phyloP scores from a whole-genome alignment of 2,888 invertebrate genomes.

The Julus scanicus region DNA sequence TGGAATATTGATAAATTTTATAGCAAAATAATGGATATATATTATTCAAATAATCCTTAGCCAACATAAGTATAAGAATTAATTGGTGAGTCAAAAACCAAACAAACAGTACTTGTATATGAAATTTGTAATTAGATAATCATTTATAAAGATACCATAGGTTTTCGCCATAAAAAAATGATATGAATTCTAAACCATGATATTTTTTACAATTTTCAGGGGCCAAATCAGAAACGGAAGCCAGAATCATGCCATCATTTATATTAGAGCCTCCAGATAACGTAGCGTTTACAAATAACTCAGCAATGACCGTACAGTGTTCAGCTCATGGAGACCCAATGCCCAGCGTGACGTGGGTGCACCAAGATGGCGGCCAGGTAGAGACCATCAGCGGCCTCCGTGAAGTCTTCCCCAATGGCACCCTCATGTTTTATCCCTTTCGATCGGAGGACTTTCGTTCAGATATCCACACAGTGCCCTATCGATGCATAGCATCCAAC shows the following conservation, averaged over 20 bases:
- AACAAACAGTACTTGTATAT: no score
- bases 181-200: background rate
- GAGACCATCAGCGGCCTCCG: conserved; percentile 89
- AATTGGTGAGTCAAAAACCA: no score
- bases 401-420: conserved; percentile 72
- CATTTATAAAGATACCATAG: no score
- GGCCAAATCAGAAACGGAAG: conserved; percentile 12
- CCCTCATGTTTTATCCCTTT: conserved; percentile 62
- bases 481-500: conserved; percentile 64
- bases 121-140: no score
- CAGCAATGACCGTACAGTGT: conserved; percentile 47
- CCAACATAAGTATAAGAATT: no score
- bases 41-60: no score
- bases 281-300: conserved; percentile 52
- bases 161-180: no score
- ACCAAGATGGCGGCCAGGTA: conserved; percentile 84
- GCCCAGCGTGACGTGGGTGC: conserved; percentile 49
- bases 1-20: no score
- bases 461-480: conserved; percentile 62
- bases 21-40: no score
- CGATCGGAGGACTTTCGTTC: conserved; percentile 61
- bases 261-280: conserved; percentile 52
- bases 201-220: conserved; percentile 44
- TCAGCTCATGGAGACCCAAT: conserved; percentile 45
- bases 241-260: conserved; percentile 46